Evolutionary conservation across 2,888 invertebrate species (phyloP), one percentile per base, ranked within the genome.

Genomic region (Tenthredo notha): DNA sequence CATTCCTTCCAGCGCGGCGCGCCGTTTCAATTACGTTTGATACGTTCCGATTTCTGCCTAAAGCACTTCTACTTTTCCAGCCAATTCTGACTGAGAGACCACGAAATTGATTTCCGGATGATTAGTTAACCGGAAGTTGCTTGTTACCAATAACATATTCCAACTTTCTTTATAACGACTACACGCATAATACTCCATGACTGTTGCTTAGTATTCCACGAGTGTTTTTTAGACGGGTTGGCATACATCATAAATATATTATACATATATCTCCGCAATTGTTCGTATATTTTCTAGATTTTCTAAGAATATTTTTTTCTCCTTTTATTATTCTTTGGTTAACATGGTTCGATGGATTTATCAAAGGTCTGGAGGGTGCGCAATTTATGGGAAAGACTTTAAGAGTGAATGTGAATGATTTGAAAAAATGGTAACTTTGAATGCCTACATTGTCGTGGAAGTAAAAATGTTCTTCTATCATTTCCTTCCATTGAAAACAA

Each of bases 101-200:
- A 37, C 80, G 40, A 61, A 80, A 80, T 80, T 80, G 80, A 80
- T 80, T 80, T 61, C 80, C 80, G 61, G 80, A 21, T 80, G 80
- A 80, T 80, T 61, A 61, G 61, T 61, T 61, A 61, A 58, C 61
- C 80, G 80, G 61, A 80, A 80, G 37, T n/a, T 61, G 61, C 33
- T 40, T 3, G 40, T 50, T 33, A 12, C 77, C 50, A 33, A 77
- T 54, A 77, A 54, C 77, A 54, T 77, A 77, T 77, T 54, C 54
- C 77, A 77, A 33, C 54, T 77, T 54, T 77, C 15, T 54, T 29
- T 33, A 54, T 50, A 77, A 50, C 54, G 18, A 54, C 29, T 9
- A n/a, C 50, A n/a, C 29, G 25, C 18, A 50, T 15, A 50, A 33
- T 54, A 18, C 50, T 25, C 15, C 2, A 7, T 9, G n/a, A 29